These are phyloP conservation scores for Rhyacophila evoluta DNA, from an alignment of 2,888 invertebrate genomes.

Conservation along the genomic window DNA sequence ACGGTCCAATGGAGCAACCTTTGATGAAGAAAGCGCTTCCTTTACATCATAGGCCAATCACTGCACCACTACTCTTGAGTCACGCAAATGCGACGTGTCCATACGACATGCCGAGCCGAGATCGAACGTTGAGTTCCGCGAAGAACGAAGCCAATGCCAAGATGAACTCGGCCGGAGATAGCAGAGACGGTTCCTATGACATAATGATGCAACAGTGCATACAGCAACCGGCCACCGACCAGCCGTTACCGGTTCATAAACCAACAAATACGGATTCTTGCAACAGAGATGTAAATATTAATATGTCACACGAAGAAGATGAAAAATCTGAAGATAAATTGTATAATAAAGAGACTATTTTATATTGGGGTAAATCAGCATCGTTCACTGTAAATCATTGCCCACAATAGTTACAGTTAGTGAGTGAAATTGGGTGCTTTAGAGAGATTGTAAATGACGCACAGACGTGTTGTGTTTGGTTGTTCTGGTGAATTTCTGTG, in stretches of 20 bases:
- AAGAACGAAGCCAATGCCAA: conserved; percentile 42
- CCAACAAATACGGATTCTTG: conserved; percentile 34
- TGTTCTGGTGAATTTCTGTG: background rate
- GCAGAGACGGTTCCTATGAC: conserved; percentile 35
- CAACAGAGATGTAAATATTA: conserved; percentile 47
- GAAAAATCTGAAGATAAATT: conserved; percentile 47
- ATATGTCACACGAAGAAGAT: conserved; percentile 30
- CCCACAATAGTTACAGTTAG: conserved; percentile 30
- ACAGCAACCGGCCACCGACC: background rate
- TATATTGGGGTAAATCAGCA: conserved; percentile 49
- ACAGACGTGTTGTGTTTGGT: background rate
- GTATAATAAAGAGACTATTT: conserved; percentile 52
- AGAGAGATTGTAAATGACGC: background rate
- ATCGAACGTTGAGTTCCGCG: background rate
- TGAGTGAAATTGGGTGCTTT: background rate
- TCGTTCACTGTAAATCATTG: conserved; percentile 38
- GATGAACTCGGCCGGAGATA: conserved; percentile 26
- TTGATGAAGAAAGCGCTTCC: conserved; percentile 50
- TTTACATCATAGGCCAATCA: conserved; percentile 9
- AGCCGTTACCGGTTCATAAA: conserved; percentile 43
- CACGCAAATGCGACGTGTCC: conserved; percentile 31
- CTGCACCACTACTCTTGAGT: conserved; percentile 43
- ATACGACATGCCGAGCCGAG: background rate
- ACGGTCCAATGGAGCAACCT: conserved; percentile 45
- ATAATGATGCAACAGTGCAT: conserved; percentile 48